A percentile compares a stretch with the other conserved stretches of the same genome.
Conservation (phyloP, 2,113 vertebrate genomes). For the Physeter macrocephalus region DNA sequence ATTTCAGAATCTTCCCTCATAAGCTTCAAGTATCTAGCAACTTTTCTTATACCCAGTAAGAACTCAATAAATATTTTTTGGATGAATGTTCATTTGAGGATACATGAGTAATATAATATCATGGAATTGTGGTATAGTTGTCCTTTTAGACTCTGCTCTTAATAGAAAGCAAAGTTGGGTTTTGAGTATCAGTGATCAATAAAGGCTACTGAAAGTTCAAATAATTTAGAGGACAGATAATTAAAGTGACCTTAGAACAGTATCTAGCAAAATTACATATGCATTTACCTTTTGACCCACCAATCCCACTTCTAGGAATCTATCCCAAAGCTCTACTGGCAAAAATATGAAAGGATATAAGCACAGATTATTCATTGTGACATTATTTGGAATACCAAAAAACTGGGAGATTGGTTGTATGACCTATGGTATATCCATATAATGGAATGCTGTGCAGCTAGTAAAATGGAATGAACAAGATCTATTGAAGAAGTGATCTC, state of each 20-base stretch:
- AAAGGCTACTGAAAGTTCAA: neutral
- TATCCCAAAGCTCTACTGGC: neutral
- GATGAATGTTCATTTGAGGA: neutral
- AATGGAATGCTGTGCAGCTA: neutral
- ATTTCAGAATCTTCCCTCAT: neutral
- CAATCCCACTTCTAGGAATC: neutral
- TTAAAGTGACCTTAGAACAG: neutral
- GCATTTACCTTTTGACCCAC: neutral
- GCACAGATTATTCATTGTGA: neutral
- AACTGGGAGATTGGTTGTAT: neutral
- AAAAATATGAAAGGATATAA: neutral
- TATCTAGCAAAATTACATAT: neutral
- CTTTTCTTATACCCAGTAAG: neutral
- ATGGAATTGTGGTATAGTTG: neutral
- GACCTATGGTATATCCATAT: neutral
- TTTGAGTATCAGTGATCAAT: neutral
- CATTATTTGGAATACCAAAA: neutral
- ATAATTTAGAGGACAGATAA: neutral
- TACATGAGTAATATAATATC: neutral
- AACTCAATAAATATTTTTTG: slow-evolving; percentile 12
- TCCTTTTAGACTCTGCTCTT: neutral
- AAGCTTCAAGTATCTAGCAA: neutral
- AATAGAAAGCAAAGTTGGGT: neutral
- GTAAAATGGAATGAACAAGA: neutral
- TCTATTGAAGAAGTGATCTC: neutral